Evolutionary conservation across 2,888 invertebrate genomes (phyloP), one percentile per base, ranked within the genome.

Genomic region (Abscondita cerata): DNA sequence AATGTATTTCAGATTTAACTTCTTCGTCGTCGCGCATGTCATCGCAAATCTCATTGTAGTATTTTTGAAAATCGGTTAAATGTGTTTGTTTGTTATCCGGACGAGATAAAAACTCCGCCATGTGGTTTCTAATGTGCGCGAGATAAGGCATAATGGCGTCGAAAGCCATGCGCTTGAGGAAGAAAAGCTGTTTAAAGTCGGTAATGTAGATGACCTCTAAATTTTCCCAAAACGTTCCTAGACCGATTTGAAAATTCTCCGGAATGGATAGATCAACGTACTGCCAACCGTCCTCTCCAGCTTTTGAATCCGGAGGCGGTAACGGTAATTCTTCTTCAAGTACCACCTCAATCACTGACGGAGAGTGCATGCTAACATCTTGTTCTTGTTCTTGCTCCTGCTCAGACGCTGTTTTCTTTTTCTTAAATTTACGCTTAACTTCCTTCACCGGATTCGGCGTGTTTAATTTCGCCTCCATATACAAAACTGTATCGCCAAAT

Each of bases 1-100:
- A 86, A 68, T 88, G 86, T 77, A 89, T 81, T 76, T 89, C 88
- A 59, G 84, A 84, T 75, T 87, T 89, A 1, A 86, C 79, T 60
- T 85, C 82, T 66, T 80, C 77, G 57, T 87, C 81, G 58, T 82
- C 80, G 1, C 88, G 80, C 78, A 86, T 83, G 70, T 87, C 85
- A 59, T 82, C 79, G 66, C 86, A 85, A 62, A 89, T 82, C 16
- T 82, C 79, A 76, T 89, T 89, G 68, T 85, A 88, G 25, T 82
- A 78, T 33, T 77, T 80, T 75, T 88, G 88, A 73, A 89, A 89
- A 15, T 78, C 74, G 47, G 80, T 74, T 4, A 89, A 80, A 61
- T 85, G 73, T 53, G 83, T 81, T 73, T 87, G 87, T 74, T 86
- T 87, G n/a, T 76, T 72, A 63, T 86, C 87, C 0, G 86, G 85